phyloP scores from a whole-genome alignment of 2,113 vertebrate species.

The Muntiacus reevesi region DNA sequence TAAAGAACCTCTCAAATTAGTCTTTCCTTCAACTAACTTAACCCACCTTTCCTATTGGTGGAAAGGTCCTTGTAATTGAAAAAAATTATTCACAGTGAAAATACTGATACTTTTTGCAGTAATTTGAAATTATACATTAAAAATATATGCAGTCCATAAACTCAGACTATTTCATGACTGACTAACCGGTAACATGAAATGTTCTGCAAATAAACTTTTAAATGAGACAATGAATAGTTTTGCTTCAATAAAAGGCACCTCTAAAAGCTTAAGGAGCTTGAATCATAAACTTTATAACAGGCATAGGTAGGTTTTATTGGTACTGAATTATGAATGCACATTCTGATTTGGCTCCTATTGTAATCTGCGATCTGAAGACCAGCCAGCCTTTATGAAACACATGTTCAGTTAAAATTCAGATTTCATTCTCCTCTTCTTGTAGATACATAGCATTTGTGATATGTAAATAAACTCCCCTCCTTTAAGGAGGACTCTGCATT shows the following conservation, averaged over 20 bases:
- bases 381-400: not conserved
- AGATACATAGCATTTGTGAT: not conserved
- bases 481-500: not conserved
- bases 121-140: conserved; percentile 64
- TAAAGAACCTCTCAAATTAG: conserved; percentile 14
- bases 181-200: conserved; percentile 57
- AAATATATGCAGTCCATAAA: conserved; percentile 65
- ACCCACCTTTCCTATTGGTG: not conserved
- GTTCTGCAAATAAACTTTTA: conserved; percentile 76
- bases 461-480: not conserved
- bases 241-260: conserved; percentile 40
- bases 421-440: not conserved
- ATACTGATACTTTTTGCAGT: conserved; percentile 32
- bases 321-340: not conserved
- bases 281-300: conserved; percentile 57
- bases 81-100: conserved; percentile 55
- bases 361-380: not conserved
- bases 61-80: not conserved
- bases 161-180: conserved; percentile 60
- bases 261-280: conserved; percentile 54
- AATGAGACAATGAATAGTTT: conserved; percentile 58
- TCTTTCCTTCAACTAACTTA: conserved; percentile 20
- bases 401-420: not conserved
- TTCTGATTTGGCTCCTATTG: not conserved
- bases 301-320: conserved; percentile 30